Conservation (phyloP, 2,888 invertebrate genomes). For the Hirtodrosophila alboralis region DNA sequence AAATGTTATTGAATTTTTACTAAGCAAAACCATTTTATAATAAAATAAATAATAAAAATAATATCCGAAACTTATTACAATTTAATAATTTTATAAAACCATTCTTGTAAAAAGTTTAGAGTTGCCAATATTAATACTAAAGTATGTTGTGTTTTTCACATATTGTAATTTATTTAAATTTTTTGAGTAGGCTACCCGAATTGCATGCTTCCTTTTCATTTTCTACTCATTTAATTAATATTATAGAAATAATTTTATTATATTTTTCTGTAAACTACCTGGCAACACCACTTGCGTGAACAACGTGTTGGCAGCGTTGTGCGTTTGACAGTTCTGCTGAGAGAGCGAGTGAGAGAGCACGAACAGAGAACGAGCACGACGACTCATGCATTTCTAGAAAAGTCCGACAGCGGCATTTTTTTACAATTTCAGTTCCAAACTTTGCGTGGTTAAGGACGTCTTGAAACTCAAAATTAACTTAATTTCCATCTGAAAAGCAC, state of each 20-base stretch:
- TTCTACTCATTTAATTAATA: too few species aligned
- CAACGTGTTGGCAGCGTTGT: slow-evolving; percentile 41
- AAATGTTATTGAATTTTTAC: not conserved
- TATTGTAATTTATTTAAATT: too few species aligned
- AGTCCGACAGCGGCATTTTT: slow-evolving; percentile 70
- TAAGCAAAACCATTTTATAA: too few species aligned
- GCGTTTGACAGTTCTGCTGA: slow-evolving; percentile 32
- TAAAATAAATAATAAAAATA: too few species aligned
- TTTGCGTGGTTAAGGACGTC: slow-evolving; percentile 29
- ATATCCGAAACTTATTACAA: too few species aligned
- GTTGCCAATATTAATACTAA: too few species aligned
- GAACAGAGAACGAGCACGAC: slow-evolving; percentile 35
- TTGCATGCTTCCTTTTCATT: too few species aligned
- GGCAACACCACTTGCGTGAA: slow-evolving; percentile 14
- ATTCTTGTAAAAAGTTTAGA: too few species aligned
- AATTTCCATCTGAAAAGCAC: slow-evolving; percentile 15
- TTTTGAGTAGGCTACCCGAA: too few species aligned
- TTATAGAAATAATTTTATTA: too few species aligned
- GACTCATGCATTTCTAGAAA: slow-evolving; percentile 65
- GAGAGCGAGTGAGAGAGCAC: slow-evolving; percentile 15
- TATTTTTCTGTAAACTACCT: not conserved
- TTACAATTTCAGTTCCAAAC: slow-evolving; percentile 50
- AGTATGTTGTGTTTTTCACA: too few species aligned
- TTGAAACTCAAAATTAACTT: slow-evolving; percentile 12
- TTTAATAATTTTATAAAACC: too few species aligned